A percentile compares a stretch with the other conserved stretches of the same genome.
Evolutionary conservation across 2,888 invertebrate genomes (phyloP).

Genomic region (Caenorhabditis sulstoni): DNA sequence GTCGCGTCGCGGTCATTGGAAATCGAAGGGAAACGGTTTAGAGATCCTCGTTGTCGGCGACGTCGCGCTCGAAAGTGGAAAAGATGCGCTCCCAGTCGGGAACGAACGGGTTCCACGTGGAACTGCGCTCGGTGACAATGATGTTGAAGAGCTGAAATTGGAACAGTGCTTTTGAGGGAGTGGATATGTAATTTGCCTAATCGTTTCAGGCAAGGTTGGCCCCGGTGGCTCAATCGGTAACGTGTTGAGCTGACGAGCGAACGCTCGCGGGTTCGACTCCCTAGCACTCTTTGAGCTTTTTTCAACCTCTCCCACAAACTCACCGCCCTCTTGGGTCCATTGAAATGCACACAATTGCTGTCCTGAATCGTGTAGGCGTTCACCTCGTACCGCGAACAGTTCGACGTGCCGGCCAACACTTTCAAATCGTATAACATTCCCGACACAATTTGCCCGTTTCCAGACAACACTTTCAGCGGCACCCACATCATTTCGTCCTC

Average conservation of each 20-base stretch:
- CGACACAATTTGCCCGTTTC: conserved; percentile 58
- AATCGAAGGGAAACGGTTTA: too few relatives aligned
- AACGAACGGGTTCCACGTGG: conserved; percentile 51
- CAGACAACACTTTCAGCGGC: conserved; percentile 60
- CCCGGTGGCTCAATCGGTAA: too few relatives aligned
- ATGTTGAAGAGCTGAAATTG: conserved; percentile 55
- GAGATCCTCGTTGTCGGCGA: conserved; percentile 37
- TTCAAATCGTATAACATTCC: conserved; percentile 63
- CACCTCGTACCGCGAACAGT: conserved; percentile 62
- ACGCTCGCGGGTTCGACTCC: not conserved
- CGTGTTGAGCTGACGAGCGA: too few relatives aligned
- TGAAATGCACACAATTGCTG: conserved; percentile 50
- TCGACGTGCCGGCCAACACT: conserved; percentile 63
- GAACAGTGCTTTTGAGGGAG: too few relatives aligned
- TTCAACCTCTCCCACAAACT: too few relatives aligned
- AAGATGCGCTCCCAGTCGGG: conserved; percentile 47
- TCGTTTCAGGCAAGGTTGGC: too few relatives aligned
- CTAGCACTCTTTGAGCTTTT: not conserved
- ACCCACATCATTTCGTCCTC: conserved; percentile 58
- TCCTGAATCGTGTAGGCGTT: conserved; percentile 50
- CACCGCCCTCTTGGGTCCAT: conserved; percentile 51
- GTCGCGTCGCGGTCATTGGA: too few relatives aligned
- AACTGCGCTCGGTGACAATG: conserved; percentile 41
- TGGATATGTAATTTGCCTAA: too few relatives aligned
- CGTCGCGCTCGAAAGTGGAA: conserved; percentile 47